Percentiles rank a stretch among this genome's conserved stretches.
Conservation (phyloP, 2,113 vertebrate genomes). For the Nothoprocta pentlandii region DNA sequence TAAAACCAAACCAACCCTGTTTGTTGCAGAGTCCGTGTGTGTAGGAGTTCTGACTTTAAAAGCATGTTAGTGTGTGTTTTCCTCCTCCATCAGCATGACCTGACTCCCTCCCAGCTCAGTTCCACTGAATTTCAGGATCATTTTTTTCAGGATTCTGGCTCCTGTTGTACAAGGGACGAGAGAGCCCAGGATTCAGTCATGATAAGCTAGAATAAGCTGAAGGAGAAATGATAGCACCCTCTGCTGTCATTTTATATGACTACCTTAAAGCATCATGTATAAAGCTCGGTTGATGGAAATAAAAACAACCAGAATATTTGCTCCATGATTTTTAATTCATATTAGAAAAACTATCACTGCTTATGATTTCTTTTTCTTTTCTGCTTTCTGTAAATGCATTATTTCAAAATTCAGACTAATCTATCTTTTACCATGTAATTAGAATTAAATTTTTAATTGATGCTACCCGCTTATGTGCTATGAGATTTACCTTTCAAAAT, state of each 20-base stretch:
- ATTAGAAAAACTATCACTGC: neutral
- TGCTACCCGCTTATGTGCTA: neutral
- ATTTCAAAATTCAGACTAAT: neutral
- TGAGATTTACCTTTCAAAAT: neutral
- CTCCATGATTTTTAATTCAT: neutral
- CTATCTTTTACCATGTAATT: neutral
- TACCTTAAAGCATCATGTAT: neutral
- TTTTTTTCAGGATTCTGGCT: neutral
- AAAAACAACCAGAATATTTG: neutral
- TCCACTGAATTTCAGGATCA: neutral
- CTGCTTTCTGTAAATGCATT: neutral
- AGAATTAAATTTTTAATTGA: neutral
- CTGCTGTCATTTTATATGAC: slow-evolving; percentile 36
- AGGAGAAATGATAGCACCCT: slow-evolving; percentile 46
- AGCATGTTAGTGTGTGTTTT: accelerated
- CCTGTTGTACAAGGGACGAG: accelerated
- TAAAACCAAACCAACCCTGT: neutral
- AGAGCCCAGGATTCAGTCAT: accelerated
- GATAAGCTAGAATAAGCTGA: accelerated
- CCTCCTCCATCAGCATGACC: accelerated
- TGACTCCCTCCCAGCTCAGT: neutral
- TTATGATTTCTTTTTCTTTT: neutral
- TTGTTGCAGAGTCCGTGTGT: neutral
- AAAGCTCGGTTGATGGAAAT: neutral
- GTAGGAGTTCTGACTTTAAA: neutral